Evolutionary conservation across 2,888 invertebrate species (phyloP), one percentile per base, ranked within the genome.

Genomic region (Acutogordius australiensis): DNA sequence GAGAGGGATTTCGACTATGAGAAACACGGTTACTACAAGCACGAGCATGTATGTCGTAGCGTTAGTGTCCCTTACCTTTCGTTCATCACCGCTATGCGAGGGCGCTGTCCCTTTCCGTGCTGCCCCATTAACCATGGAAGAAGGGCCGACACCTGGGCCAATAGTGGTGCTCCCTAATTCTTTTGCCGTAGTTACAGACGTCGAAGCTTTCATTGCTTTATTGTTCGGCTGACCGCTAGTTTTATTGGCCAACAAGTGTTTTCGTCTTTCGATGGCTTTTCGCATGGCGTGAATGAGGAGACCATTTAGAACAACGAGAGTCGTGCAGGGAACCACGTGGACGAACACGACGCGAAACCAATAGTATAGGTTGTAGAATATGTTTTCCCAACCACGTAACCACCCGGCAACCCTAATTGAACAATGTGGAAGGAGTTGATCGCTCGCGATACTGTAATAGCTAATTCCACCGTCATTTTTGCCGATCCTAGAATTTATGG

Each of bases 281-380:
- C 81, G 76, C 78, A 91, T 79, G 0, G 87, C 85, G 60, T 78
- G 74, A 69, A 88, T 85, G 1, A 91, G 77, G 4, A 87, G 74
- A 0, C 83, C 79, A 69, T 90, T 90, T 60, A 91, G 76, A 23
- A 84, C 80, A 0, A 88, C 84, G 45, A 91, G 76, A 1, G 82
- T 79, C 8, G 82, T 78, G 74, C 88, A 88, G 0, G 90, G 90
- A 62, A 85, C 75, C 63, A 85, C 74, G 69, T 90, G 85, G n/a
- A 90, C 85, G 71, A 84, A 85, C 2, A 88, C 72, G 13, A 87
- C 83, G 18, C 90, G 77, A 70, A 86, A 87, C 67, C 81, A 78
- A 73, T 77, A 74, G 63, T 73, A 74, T 30, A 64, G 61, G 62
- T 81, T 80, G 73, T 79, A 88, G 73, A 85, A 90, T 2, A 80